Evolutionary conservation across 2,797 vertebrate genomes (phyloP), one percentile per base, ranked within the genome.

Genomic region (Champsocephalus gunnari): DNA sequence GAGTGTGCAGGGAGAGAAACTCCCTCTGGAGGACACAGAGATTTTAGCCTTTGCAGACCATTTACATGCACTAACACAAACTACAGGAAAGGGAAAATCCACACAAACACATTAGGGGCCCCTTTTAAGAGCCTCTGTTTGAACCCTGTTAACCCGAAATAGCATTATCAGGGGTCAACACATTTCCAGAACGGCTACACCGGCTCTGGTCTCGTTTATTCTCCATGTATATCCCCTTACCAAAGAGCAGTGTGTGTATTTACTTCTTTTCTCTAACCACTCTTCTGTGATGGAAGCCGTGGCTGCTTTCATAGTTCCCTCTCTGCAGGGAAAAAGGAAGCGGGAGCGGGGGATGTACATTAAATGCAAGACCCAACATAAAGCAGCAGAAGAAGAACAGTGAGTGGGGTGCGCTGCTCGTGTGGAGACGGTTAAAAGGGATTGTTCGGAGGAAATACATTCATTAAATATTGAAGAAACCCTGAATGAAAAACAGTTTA

Each of bases 341-440:
- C 54, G 60, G 34, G 7, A 38, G 34, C 9, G 34, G 34, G 76
- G 81, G 67, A 69, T 38, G 34, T 38, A 38, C 34, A 9, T 53
- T 47, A 63, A 85, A 66, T 68, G 72, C 58, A 69, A 65, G 28
- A 77, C 73, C 73, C 75, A 80, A 67, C 63, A 59, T 60, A 70
- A 69, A 82, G 21, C 62, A 47, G 70, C 28, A 74, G 68, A 66
- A 70, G 63, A 77, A 43, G 68, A 76, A 63, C 43, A 59, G 44
- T 44, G 64, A 74, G 63, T 3, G 12, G 61, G 57, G 41, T 75
- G 55, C 1, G 5, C 71, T 50, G 45, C 58, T 78, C 5, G 19
- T 74, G 68, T 78, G 53, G 64, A 16, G 48, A 53, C 38, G 84
- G 75, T 89, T 87, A 48, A 87, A 90, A 88, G 86, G 9, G 55